phyloP scores from a whole-genome alignment of 2,113 vertebrate species.

The Perca flavescens region DNA sequence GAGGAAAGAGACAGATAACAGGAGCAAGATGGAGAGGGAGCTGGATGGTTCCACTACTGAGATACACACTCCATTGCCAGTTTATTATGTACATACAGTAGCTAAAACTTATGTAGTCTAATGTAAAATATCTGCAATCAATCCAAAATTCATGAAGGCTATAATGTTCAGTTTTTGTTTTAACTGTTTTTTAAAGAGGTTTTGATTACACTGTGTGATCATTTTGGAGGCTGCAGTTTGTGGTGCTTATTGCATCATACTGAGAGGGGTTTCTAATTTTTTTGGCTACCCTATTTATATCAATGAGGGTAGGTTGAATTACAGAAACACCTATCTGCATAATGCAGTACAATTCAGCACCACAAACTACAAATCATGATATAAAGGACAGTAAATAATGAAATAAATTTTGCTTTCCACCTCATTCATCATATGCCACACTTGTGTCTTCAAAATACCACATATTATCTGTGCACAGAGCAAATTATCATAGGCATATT shows the following conservation, averaged over 20 bases:
- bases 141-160: background rate
- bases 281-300: background rate
- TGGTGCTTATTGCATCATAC: background rate
- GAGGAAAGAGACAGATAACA: conserved; percentile 41
- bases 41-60: background rate
- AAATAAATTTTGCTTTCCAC: background rate
- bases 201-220: background rate
- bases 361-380: background rate
- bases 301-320: background rate
- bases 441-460: background rate
- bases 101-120: background rate
- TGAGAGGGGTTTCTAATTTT: background rate
- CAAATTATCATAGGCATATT: no score
- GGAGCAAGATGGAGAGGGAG: conserved; percentile 12
- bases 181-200: background rate
- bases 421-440: background rate
- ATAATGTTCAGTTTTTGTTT: background rate
- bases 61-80: background rate
- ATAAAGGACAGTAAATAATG: background rate
- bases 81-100: background rate
- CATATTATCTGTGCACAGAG: background rate
- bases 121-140: background rate
- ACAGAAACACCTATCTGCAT: background rate
- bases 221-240: background rate
- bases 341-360: background rate